Evolutionary conservation across 2,888 invertebrate species (phyloP).

Genomic region (Phengaris alcon): DNA sequence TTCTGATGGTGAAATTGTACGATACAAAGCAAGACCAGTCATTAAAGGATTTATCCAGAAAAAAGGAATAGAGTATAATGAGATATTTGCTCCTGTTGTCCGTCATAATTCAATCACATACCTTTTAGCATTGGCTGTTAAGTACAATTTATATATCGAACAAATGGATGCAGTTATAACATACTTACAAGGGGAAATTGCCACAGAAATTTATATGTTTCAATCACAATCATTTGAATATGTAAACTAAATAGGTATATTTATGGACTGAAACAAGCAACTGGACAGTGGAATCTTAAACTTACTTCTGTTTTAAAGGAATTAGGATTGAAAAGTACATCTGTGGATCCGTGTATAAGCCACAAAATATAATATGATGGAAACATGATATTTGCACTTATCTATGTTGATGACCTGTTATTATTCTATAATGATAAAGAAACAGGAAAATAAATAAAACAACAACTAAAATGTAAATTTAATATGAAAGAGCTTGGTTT

Average conservation of each 20-base stretch:
- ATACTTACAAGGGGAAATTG: slow-evolving; percentile 36
- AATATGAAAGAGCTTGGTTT: slow-evolving; percentile 21
- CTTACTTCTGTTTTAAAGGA: slow-evolving; percentile 20
- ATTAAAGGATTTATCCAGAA: slow-evolving; percentile 43
- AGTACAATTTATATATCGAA: slow-evolving; percentile 32
- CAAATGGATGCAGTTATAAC: slow-evolving; percentile 31
- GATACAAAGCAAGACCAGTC: slow-evolving; percentile 42
- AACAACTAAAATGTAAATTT: slow-evolving; percentile 14
- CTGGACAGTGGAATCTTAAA: slow-evolving; percentile 26
- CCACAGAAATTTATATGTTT: too few relatives aligned
- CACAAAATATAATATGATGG: slow-evolving; percentile 1
- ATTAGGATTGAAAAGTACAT: slow-evolving; percentile 4
- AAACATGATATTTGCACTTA: neutral
- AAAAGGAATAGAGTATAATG: slow-evolving; percentile 34
- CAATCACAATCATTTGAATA: too few relatives aligned
- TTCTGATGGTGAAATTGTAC: slow-evolving; percentile 37
- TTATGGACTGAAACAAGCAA: slow-evolving; percentile 26
- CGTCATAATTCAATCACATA: slow-evolving; percentile 33
- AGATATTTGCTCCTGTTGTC: slow-evolving; percentile 36
- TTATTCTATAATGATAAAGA: slow-evolving; percentile 17
- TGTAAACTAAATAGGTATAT: slow-evolving; percentile 32
- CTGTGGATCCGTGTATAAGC: slow-evolving; percentile 20
- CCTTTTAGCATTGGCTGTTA: slow-evolving; percentile 32
- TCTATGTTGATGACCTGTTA: slow-evolving; percentile 24
- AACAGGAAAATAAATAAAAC: slow-evolving; percentile 22